These are phyloP conservation scores for Parapristionchus giblindavisi DNA, from an alignment of 2,888 invertebrate genomes.

Conservation along the genomic window DNA sequence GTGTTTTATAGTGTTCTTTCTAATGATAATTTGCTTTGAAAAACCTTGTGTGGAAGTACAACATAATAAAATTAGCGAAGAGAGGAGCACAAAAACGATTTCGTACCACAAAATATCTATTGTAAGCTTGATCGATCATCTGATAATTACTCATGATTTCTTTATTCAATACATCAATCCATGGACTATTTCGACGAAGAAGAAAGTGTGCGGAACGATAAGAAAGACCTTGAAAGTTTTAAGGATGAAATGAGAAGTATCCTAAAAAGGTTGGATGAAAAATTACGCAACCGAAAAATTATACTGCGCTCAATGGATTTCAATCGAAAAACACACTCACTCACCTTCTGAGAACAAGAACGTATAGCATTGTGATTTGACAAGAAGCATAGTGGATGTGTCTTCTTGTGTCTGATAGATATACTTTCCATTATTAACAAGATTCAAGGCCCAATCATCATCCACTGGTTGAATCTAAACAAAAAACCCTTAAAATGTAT, in stretches of 20 bases:
- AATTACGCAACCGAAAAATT: background rate
- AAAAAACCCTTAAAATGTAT: no score
- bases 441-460: background rate
- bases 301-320: background rate
- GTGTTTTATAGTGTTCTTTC: no score
- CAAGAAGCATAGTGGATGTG: conserved; percentile 18
- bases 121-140: background rate
- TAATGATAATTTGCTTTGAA: no score
- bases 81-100: no score
- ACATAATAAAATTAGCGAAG: no score
- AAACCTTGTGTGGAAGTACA: no score
- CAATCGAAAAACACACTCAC: no score
- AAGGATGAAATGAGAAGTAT: no score
- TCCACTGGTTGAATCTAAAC: background rate
- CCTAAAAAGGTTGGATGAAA: no score
- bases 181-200: conserved; percentile 7
- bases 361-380: conserved; percentile 1
- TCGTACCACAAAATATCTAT: background rate
- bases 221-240: conserved; percentile 27
- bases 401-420: conserved; percentile 20
- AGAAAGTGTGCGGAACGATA: conserved; percentile 24
- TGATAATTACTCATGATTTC: background rate
- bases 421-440: background rate
- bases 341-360: conserved; percentile 27
- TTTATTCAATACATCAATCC: conserved; percentile 4